Conservation (phyloP, 2,888 invertebrate genomes). For the Yponomeuta plumbellus region DNA sequence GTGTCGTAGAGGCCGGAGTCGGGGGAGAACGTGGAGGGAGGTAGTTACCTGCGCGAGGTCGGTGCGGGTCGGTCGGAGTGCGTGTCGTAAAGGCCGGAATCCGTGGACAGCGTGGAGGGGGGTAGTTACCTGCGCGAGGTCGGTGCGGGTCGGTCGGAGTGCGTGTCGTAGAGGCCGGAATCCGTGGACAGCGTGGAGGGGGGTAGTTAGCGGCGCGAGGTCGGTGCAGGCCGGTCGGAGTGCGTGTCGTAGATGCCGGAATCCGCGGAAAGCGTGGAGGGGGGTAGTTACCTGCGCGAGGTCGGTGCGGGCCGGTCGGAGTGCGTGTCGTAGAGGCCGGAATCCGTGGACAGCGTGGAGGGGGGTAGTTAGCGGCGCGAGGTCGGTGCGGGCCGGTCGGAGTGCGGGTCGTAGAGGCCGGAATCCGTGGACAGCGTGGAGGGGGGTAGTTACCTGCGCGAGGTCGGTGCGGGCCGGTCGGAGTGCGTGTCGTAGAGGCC, state of each 20-base stretch:
- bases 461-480: not conserved
- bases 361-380: no score
- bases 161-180: conserved; percentile 31
- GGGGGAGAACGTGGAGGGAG: not conserved
- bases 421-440: not conserved
- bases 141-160: no score
- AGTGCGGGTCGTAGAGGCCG: not conserved
- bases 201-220: conserved; percentile 38
- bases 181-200: not conserved
- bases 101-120: not conserved
- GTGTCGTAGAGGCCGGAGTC: conserved; percentile 32
- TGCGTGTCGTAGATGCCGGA: conserved; percentile 34
- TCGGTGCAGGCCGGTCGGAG: conserved; percentile 36
- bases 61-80: not conserved
- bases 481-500: conserved; percentile 78
- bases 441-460: not conserved
- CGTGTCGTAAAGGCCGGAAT: not conserved
- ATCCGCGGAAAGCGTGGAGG: not conserved
- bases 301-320: not conserved
- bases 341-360: conserved; percentile 24
- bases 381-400: not conserved
- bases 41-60: no score
- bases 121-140: no score
- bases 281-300: not conserved
- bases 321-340: conserved; percentile 28